Percentiles rank a stretch among this genome's conserved stretches.
Conservation (phyloP, 2,797 vertebrate genomes). For the Adelosebastes latens region DNA sequence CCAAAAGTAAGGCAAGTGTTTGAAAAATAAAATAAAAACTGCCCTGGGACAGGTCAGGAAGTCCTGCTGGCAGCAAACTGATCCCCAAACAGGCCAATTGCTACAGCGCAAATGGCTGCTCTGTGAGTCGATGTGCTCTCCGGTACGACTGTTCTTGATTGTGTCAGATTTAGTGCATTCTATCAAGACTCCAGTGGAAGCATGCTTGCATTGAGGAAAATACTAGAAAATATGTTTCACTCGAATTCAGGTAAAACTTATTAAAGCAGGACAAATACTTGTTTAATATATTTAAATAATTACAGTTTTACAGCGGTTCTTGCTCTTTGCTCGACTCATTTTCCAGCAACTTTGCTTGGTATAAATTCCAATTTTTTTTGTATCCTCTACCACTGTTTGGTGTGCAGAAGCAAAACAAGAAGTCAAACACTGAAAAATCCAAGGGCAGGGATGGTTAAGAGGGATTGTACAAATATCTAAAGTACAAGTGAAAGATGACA, state of each 20-base stretch:
- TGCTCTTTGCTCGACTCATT: background rate
- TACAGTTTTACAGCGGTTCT: background rate
- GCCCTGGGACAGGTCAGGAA: conserved; percentile 36
- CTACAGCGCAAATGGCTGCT: conserved; percentile 11
- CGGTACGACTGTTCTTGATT: background rate
- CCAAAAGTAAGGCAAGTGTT: conserved; percentile 20
- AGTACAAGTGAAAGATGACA: conserved; percentile 52
- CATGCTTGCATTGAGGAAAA: background rate
- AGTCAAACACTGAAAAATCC: conserved; percentile 14
- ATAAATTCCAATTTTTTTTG: background rate
- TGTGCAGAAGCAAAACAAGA: background rate
- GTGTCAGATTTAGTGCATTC: conserved; percentile 14
- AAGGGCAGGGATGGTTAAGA: conserved; percentile 44
- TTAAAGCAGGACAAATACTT: background rate
- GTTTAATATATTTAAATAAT: background rate
- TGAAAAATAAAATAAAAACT: conserved; percentile 42
- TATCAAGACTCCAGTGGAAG: conserved; percentile 3
- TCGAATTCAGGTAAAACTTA: background rate
- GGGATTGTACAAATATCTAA: conserved; percentile 25
- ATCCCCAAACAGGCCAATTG: conserved; percentile 13
- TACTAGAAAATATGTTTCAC: background rate
- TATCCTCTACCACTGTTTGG: background rate
- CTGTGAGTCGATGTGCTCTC: conserved; percentile 8
- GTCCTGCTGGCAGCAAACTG: conserved; percentile 9
- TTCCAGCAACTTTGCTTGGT: background rate